Percentiles rank a stretch among this genome's conserved stretches.
These are phyloP conservation scores for Phoeniculus purpureus DNA, from an alignment of 2,797 vertebrate genomes.

Conservation along the genomic window DNA sequence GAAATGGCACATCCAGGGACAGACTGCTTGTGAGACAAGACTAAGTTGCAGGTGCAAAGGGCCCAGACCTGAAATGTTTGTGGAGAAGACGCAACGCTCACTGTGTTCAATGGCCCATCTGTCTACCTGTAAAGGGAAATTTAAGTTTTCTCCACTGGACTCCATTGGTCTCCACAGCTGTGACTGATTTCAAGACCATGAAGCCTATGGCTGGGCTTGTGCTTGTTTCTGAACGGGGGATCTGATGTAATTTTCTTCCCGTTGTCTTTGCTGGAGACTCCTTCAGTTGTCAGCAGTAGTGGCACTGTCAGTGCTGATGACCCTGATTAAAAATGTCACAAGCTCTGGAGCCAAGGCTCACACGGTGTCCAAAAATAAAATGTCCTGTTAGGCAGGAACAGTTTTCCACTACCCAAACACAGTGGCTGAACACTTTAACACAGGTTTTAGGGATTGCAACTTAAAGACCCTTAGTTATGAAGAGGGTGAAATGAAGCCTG, in stretches of 20 bases:
- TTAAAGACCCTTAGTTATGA: neutral
- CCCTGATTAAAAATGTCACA: constrained; percentile 62
- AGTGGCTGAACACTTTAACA: neutral
- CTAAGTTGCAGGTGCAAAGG: neutral
- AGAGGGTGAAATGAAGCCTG: neutral
- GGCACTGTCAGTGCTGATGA: constrained; percentile 46
- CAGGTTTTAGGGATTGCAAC: neutral
- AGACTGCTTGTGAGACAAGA: neutral
- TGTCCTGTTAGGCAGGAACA: neutral
- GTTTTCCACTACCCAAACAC: neutral
- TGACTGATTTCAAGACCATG: constrained; percentile 41
- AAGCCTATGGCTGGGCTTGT: constrained; percentile 13
- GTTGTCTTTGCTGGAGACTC: constrained; percentile 9
- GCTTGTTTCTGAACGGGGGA: neutral
- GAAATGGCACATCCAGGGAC: constrained; percentile 8
- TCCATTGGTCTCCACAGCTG: neutral
- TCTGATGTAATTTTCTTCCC: constrained; percentile 30
- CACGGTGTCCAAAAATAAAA: constrained; percentile 11
- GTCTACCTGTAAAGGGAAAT: neutral
- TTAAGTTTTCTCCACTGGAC: constrained; percentile 5
- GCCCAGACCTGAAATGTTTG: neutral
- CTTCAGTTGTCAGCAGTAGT: constrained; percentile 21
- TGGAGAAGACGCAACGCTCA: neutral
- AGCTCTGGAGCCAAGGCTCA: neutral
- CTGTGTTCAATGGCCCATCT: constrained; percentile 4